Percentiles rank a stretch among this genome's conserved stretches.
Conservation (phyloP, 2,113 vertebrate species). For the Rhipidura dahli region DNA sequence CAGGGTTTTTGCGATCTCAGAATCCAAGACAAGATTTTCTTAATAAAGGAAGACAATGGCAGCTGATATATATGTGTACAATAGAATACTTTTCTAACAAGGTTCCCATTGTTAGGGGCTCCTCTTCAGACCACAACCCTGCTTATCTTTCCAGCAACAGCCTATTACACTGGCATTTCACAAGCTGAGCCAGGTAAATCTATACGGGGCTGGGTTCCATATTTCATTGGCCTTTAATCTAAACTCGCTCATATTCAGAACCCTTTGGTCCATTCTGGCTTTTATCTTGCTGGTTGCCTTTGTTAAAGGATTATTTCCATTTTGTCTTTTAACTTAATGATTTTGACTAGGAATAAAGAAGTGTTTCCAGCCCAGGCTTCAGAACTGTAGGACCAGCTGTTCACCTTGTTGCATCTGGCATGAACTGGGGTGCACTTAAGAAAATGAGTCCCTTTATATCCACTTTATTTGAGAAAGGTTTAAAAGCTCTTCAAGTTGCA, state of each 20-base stretch:
- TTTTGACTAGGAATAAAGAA: not conserved
- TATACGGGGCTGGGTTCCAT: not conserved
- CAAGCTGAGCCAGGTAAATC: conserved; percentile 4
- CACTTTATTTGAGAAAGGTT: not conserved
- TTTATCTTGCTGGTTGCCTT: conserved; percentile 7
- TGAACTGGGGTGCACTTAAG: not conserved
- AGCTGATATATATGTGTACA: not conserved
- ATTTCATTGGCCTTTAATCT: conserved; percentile 8
- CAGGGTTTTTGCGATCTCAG: not conserved
- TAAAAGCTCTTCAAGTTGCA: not conserved
- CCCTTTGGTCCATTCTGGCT: not conserved
- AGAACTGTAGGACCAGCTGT: not conserved
- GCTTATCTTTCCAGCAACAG: not conserved
- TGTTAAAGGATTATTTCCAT: not conserved
- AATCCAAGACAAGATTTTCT: not conserved
- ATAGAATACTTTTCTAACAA: not conserved
- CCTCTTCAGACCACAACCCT: not conserved
- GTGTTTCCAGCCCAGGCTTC: not conserved
- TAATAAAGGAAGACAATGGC: not conserved
- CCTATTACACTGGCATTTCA: not conserved
- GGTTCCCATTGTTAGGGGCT: not conserved
- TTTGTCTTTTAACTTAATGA: conserved; percentile 7
- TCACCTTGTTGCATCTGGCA: not conserved
- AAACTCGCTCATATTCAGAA: not conserved
- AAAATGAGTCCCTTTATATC: not conserved